Base-by-base conservation (phyloP, 2,113 vertebrate species). In the Thomomys bottae region DNA sequence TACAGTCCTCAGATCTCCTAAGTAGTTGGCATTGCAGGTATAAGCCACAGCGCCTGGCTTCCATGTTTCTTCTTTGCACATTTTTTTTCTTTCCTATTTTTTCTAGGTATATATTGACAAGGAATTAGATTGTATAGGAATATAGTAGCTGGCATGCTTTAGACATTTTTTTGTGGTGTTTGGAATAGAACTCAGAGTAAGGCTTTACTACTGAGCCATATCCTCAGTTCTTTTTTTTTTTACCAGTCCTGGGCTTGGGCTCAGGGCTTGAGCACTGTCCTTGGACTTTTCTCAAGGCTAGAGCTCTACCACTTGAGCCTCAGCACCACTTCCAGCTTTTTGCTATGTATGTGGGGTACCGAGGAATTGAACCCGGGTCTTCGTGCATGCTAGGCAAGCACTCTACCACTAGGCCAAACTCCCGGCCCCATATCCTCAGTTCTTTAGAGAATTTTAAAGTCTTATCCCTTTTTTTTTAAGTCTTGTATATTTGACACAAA, bases 381-480 rank as follows among this genome's bases (percentile, higher is more conserved):
- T 40, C 83, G 40, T 7, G 59, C 0, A 5, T 30, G 10, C n/a
- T 57, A 57, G 66, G 34, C 49, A 32, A 61, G 20, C 1, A 4
- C 28, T 61, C 7, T 36, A 20, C 34, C 0, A 5, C 26, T 57
- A 21, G 32, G 45, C 14, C n/a, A n/a, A n/a, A n/a, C n/a, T n/a
- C n/a, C n/a, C n/a, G n/a, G n/a, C n/a, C n/a, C n/a, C 21, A 40
- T 18, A 14, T 5, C n/a, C 34, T 84, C 49, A 71, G 11, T 79
- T 90, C 91, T 28, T 90, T 93, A 88, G 84, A 94, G 88, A 82
- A 82, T 90, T 94, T 92, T 95, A 95, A 94, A 94, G 88, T 1
- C 49, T 94, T 79, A 87, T n/a, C n/a, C n/a, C n/a, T n/a, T n/a
- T n/a, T n/a, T 90, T 94, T 92, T 95, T 95, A 94, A 94, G 88